Base-by-base conservation (phyloP, 2,888 invertebrate genomes). In the Rhagonycha fulva region DNA sequence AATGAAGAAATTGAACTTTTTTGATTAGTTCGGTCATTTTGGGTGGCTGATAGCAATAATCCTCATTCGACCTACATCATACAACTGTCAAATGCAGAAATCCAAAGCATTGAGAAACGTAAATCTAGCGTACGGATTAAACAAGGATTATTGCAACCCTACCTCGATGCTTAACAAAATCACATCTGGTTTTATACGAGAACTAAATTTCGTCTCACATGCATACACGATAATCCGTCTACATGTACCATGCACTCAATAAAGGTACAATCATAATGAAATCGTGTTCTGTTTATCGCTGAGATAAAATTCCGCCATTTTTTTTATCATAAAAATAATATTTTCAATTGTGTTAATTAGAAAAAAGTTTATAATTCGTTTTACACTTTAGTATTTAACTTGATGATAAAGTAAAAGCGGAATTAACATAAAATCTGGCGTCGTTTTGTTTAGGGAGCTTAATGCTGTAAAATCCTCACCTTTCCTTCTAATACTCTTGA, bases 401-500 rank as follows among this genome's bases (percentile, higher is more conserved):
- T 79, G 70, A 72, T 72, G 70, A 71, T n/a, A 68, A 73, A 75
- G 74, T 77, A 78, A 80, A 80, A 77, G 75, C 75, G 67, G 76
- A 62, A 78, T 78, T 78, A 80, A 68, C 76, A 76, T 80, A 79
- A 80, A 76, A 75, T 78, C 79, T 76, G 47, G 70, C 73, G 78
- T 71, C 67, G 77, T 66, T 73, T 23, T 72, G 75, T 72, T 76
- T 71, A 75, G 79, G 80, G 76, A 80, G 76, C 79, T 76, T 79
- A 79, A 78, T 77, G 80, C 80, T 77, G 76, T 28, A 72, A 80
- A 80, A 80, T 81, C 80, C 79, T 77, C 81, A 77, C 81, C 81
- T 78, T 80, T 78, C 78, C 76, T 72, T 74, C 75, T 81, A 81
- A 81, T 80, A 79, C 81, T 76, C 78, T 79, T 81, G 81, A 81